phyloP scores from a whole-genome alignment of 2,888 invertebrate genomes.

The Eurytoma adleriae region DNA sequence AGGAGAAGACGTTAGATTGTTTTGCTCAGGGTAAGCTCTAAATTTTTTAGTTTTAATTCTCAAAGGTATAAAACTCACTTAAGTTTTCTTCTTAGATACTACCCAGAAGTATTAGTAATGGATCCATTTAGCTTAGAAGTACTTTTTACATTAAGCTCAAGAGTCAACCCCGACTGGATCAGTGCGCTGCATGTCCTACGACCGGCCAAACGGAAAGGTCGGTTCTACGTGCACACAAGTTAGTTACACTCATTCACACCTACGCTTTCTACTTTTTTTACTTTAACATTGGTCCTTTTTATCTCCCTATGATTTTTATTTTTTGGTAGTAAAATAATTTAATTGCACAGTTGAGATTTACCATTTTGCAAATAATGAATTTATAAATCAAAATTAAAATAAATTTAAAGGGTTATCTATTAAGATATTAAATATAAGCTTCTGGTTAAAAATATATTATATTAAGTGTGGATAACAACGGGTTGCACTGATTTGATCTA shows the following conservation, averaged over 20 bases:
- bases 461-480: constrained; percentile 53
- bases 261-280: constrained; percentile 69
- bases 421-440: constrained; percentile 40
- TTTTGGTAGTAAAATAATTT: constrained; percentile 56
- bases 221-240: constrained; percentile 76
- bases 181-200: constrained; percentile 92
- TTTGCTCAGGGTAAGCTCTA: constrained; percentile 86
- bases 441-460: constrained; percentile 40
- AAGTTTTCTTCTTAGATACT: constrained; percentile 81
- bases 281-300: constrained; percentile 56
- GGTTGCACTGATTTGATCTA: constrained; percentile 50
- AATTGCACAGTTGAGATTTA: constrained; percentile 50
- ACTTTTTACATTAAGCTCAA: constrained; percentile 92
- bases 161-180: constrained; percentile 99
- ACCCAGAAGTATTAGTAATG: constrained; percentile 97
- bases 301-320: constrained; percentile 49
- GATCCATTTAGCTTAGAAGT: constrained; percentile 97
- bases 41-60: constrained; percentile 23
- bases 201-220: constrained; percentile 82
- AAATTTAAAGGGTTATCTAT: constrained; percentile 16
- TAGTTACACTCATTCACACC: constrained; percentile 76
- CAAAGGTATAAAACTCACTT: background rate
- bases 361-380: constrained; percentile 44
- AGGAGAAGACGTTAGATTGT: constrained; percentile 88
- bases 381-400: background rate